Evolutionary conservation across 2,113 vertebrate species (phyloP).

Genomic region (Mus spicilegus): DNA sequence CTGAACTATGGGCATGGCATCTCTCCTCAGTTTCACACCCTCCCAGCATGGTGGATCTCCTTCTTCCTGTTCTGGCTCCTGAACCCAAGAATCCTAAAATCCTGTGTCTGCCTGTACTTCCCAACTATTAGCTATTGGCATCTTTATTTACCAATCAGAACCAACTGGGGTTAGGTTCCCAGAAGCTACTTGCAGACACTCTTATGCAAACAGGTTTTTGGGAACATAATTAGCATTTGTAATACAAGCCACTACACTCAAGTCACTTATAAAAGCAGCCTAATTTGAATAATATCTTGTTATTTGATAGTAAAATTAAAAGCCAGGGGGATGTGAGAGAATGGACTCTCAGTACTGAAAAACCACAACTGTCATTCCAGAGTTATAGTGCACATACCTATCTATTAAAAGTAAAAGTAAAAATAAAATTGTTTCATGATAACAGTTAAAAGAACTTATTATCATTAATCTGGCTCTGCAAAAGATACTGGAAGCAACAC

Average conservation of each 20-base stretch:
- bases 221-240: too few species aligned
- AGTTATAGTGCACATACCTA: background rate
- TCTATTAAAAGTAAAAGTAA: background rate
- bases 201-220: too few species aligned
- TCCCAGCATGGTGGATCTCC: too few species aligned
- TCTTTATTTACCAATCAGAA: too few species aligned
- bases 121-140: too few species aligned
- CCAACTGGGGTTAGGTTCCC: too few species aligned
- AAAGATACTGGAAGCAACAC: background rate
- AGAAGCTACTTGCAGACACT: too few species aligned
- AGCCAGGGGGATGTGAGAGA: background rate
- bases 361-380: background rate
- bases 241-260: background rate
- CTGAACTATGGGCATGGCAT: too few species aligned
- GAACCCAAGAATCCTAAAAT: too few species aligned
- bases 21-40: too few species aligned
- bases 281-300: background rate
- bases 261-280: background rate
- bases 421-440: background rate
- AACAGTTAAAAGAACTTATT: background rate
- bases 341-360: background rate
- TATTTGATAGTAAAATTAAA: background rate
- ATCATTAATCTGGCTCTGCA: background rate
- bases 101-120: too few species aligned
- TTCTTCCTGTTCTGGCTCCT: too few species aligned